phyloP scores from a whole-genome alignment of 2,113 vertebrate genomes.

The Notothenia rossii region DNA sequence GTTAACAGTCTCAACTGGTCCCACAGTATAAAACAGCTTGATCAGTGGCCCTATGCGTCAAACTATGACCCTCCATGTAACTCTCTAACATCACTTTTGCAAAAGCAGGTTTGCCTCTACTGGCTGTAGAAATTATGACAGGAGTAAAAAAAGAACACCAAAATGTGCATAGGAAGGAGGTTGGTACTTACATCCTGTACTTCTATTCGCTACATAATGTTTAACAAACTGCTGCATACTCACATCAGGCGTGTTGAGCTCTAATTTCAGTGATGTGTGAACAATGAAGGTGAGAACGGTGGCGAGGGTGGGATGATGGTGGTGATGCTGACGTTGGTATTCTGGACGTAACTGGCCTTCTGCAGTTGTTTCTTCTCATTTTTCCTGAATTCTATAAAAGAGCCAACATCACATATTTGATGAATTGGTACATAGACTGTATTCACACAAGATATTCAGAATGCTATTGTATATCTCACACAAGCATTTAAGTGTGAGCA shows the following conservation, averaged over 20 bases:
- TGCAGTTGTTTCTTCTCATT: conserved; percentile 79
- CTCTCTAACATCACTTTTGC: no score
- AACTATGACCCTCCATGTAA: no score
- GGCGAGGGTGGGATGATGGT: conserved; percentile 77
- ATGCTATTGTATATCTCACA: background rate
- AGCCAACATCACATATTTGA: background rate
- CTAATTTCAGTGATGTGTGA: conserved; percentile 79
- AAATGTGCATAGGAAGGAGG: no score
- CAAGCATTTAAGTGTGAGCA: background rate
- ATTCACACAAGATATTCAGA: background rate
- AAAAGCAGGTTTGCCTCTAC: no score
- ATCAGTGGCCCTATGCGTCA: no score
- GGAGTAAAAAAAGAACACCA: no score
- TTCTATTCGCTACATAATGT: no score
- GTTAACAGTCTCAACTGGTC: no score
- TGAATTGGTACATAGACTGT: background rate
- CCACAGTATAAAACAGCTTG: no score
- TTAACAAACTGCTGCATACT: conserved; percentile 47
- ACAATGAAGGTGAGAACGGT: conserved; percentile 83
- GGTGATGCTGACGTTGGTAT: conserved; percentile 66
- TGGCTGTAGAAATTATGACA: no score
- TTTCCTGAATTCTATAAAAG: conserved; percentile 79
- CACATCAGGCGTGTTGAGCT: conserved; percentile 81
- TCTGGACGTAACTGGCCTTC: conserved; percentile 84
- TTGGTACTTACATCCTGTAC: no score